Evolutionary conservation across 1,140 invertebrate species (phyloP), one percentile per base, ranked within the genome.

Genomic region (Drosophila pseudoobscura): DNA sequence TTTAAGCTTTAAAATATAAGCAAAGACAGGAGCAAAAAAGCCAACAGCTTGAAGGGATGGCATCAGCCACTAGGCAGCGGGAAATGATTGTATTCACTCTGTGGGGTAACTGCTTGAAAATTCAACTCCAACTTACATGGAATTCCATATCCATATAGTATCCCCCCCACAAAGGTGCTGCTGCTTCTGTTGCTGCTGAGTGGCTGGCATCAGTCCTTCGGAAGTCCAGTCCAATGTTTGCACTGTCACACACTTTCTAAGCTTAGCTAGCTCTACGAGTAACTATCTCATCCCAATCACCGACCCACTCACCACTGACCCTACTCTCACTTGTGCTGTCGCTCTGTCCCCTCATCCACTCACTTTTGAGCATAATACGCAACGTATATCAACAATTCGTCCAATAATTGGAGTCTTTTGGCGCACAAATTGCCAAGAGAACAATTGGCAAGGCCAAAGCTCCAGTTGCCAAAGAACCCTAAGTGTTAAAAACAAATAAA

Each of bases 331-430:
- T 39, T 39, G 57, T 56, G 52, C 41, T 69, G 54, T 44, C 51
- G 64, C 65, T 66, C 65, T 66, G 17, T 65, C 45, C 63, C 62
- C 64, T 71, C 55, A 75, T 51, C 66, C 57, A 76, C 72, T 76
- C 76, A 85, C 69, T 87, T 74, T 68, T 88, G 84, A 87, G 83
- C 83, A 88, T 87, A 73, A 88, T 88, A 79, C 83, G 83, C 82
- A 88, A 88, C 60, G 84, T 83, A 88, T 88, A 88, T 88, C 83
- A 88, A 88, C 65, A 88, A 88, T 88, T 88, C 83, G 83, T 88
- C 83, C 83, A 88, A 88, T 88, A 83, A 88, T 88, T 88, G 83
- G 83, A 88, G 83, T 55, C 49, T 82, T 72, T 65, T 55, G 78
- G 78, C 75, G 59, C 75, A 87, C 70, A 87, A 88, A 75, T 73